Base-by-base conservation (phyloP, 2,797 vertebrate genomes). In the Antennarius maculatus region DNA sequence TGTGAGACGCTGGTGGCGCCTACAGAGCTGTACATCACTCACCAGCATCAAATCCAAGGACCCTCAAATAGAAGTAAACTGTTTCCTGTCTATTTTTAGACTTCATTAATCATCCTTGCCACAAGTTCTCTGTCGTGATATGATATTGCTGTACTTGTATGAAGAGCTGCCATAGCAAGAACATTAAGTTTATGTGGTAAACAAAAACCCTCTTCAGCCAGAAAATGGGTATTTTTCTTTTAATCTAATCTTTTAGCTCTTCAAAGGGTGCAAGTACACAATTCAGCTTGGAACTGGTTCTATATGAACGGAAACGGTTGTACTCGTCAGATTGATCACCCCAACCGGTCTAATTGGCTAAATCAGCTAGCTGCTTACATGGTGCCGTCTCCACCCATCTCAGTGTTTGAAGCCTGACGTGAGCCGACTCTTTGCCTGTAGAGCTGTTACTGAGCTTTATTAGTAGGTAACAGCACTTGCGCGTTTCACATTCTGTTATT, bases 311-410 rank as follows among this genome's bases (percentile, higher is more conserved):
- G 54, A 68, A 71, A 68, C 69, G 70, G 65, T 66, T 77, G 68
- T 71, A 51, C 37, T 56, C 23, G 23, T 69, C 28, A 61, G 58
- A 72, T 61, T 77, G 69, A 66, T 71, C 69, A 69, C 58, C 69
- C 72, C 57, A 41, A 54, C 80, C 66, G 69, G 55, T 37, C 78
- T 81, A 77, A 79, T 74, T 69, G 49, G 31, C 70, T 58, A 60
- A 63, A 61, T 74, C 46, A 47, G 23, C 66, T 59, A 81, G 76
- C 60, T 61, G 48, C 54, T 61, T 52, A 74, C 77, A 74, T 29
- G 9, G 13, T 75, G 65, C 63, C 58, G 64, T 45, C 27, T 39
- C 45, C 52, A 55, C 12, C 49, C 68, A 70, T 53, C 55, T 59
- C 51, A 65, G n/a, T 74, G 64, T 54, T 64, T 69, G 29, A 55